Percentiles rank a stretch among this genome's conserved stretches.
phyloP scores from a whole-genome alignment of 2,888 invertebrate species.

The Dicycla oo region DNA sequence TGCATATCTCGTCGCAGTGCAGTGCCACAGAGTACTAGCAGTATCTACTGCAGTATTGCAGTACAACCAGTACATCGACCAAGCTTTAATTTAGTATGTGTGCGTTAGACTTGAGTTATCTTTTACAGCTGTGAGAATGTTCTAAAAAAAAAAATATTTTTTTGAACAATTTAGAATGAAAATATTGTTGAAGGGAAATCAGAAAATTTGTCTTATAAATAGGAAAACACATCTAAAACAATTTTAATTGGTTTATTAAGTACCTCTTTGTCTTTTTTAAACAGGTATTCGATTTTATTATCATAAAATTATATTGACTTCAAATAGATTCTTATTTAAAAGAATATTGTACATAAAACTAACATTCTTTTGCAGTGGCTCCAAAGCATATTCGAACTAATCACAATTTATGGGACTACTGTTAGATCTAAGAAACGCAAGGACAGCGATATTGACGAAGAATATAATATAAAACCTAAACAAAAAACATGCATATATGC shows the following conservation, averaged over 20 bases:
- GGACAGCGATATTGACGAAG: background rate
- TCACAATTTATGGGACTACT: background rate
- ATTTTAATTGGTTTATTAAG: too few species aligned
- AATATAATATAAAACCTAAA: background rate
- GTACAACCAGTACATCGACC: constrained; percentile 9
- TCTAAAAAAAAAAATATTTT: background rate
- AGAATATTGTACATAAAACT: background rate
- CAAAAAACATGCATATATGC: constrained; percentile 19
- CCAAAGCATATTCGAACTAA: background rate
- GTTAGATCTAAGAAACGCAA: background rate
- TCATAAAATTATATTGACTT: too few species aligned
- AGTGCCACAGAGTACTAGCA: background rate
- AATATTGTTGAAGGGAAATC: background rate
- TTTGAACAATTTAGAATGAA: background rate
- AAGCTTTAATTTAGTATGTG: constrained; percentile 38
- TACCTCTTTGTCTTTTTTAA: too few species aligned
- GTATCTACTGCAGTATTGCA: constrained; percentile 27
- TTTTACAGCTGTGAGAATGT: constrained; percentile 9
- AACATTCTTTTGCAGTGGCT: background rate
- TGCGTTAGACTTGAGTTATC: constrained; percentile 24
- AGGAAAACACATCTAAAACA: too few species aligned
- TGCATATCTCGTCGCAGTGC: constrained; percentile 41
- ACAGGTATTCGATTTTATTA: too few species aligned
- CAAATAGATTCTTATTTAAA: too few species aligned
- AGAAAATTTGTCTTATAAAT: too few species aligned